These are phyloP conservation scores for Hydroisotoma schaefferi DNA, from an alignment of 2,888 invertebrate genomes.

Conservation along the genomic window DNA sequence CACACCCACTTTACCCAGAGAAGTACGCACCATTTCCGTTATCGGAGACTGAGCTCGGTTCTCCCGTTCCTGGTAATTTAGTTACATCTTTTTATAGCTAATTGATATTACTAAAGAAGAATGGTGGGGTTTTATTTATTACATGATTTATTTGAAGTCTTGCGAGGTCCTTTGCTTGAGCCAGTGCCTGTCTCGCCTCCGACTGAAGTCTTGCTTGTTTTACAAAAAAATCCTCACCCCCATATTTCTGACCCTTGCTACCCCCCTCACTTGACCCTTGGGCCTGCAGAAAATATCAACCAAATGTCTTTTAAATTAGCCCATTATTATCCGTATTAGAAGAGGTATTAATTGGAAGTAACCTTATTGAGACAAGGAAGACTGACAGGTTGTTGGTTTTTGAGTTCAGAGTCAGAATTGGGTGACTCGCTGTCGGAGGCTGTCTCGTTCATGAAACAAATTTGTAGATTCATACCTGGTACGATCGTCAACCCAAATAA, in stretches of 20 bases:
- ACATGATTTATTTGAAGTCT: slow-evolving; percentile 65
- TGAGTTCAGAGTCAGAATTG: slow-evolving; percentile 66
- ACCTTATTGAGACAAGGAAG: slow-evolving; percentile 47
- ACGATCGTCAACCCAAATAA: background rate
- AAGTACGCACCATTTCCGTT: slow-evolving; percentile 77
- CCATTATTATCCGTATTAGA: too few species aligned
- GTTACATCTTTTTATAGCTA: background rate
- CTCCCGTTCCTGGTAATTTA: too few species aligned
- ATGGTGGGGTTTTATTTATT: background rate
- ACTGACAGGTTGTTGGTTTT: slow-evolving; percentile 36
- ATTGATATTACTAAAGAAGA: background rate
- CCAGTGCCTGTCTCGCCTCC: slow-evolving; percentile 80
- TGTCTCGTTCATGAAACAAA: slow-evolving; percentile 93
- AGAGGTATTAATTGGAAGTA: too few species aligned
- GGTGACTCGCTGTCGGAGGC: slow-evolving; percentile 79
- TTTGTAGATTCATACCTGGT: slow-evolving; percentile 77
- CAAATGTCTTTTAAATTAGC: too few species aligned
- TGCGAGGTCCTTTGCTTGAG: slow-evolving; percentile 87
- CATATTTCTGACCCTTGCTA: too few species aligned
- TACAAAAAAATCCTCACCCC: slow-evolving; percentile 70
- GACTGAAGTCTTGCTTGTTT: slow-evolving; percentile 77
- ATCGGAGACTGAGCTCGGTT: slow-evolving; percentile 58
- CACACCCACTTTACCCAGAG: slow-evolving; percentile 69
- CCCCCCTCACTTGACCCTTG: too few species aligned
- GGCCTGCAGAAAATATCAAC: too few species aligned